A percentile compares a stretch with the other conserved stretches of the same genome.
Evolutionary conservation across 2,888 invertebrate species (phyloP).

Genomic region (Dione vanillae): DNA sequence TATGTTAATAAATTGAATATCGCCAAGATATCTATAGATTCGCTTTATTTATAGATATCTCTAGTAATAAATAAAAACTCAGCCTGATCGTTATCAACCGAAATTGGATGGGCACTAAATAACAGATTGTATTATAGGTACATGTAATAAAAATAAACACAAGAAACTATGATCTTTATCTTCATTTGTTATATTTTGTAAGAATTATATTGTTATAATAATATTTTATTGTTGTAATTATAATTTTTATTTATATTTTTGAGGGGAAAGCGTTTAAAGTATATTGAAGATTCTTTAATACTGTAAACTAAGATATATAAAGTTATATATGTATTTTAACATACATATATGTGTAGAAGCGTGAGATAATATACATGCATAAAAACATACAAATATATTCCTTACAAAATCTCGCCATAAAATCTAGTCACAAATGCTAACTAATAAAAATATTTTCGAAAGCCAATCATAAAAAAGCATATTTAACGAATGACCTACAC

Average conservation of each 20-base stretch:
- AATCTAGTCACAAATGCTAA: constrained; percentile 11
- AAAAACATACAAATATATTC: no score
- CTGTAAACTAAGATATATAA: no score
- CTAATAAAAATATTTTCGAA: constrained; percentile 33
- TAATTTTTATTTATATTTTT: no score
- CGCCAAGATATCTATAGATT: constrained; percentile 50
- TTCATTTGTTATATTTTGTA: not conserved
- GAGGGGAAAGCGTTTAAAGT: no score
- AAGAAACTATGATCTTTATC: constrained; percentile 10
- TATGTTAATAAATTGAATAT: constrained; percentile 47
- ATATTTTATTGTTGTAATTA: no score
- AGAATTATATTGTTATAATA: not conserved
- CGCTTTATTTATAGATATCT: constrained; percentile 53
- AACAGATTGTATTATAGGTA: constrained; percentile 5
- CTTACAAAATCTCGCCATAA: not conserved
- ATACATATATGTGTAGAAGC: no score
- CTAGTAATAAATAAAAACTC: constrained; percentile 54
- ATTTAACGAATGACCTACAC: constrained; percentile 50
- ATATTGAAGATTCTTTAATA: no score
- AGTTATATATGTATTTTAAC: no score
- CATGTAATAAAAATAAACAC: constrained; percentile 10
- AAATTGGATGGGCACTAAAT: constrained; percentile 49
- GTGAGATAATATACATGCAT: no score
- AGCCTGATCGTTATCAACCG: constrained; percentile 52
- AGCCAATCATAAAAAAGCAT: constrained; percentile 22